These are phyloP conservation scores for Mycteria americana DNA, from an alignment of 2,797 vertebrate species.

Conservation along the genomic window DNA sequence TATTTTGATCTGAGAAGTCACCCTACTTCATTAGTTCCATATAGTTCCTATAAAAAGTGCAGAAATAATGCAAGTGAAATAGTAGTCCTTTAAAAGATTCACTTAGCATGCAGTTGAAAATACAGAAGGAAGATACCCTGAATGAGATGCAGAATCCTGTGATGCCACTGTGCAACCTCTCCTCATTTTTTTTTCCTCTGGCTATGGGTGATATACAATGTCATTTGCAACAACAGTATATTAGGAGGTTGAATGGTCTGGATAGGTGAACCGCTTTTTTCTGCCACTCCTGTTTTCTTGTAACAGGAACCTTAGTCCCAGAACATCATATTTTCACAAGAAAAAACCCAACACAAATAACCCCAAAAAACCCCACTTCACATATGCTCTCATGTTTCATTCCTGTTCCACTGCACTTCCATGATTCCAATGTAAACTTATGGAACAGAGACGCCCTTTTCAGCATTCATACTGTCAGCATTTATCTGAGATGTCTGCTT, in stretches of 20 bases:
- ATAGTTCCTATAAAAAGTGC: neutral
- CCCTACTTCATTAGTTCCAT: neutral
- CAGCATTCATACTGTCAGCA: neutral
- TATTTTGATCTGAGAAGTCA: neutral
- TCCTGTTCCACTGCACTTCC: neutral
- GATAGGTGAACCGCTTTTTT: accelerated
- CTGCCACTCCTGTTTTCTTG: neutral
- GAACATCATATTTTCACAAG: neutral
- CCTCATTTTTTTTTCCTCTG: neutral
- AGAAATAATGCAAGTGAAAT: neutral
- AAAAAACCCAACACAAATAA: neutral
- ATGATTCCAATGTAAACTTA: neutral
- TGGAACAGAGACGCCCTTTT: neutral
- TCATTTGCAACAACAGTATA: neutral
- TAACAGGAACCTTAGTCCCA: neutral
- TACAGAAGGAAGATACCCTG: neutral
- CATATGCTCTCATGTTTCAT: neutral
- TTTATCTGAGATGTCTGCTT: neutral
- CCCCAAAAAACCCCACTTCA: accelerated
- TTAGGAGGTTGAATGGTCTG: neutral
- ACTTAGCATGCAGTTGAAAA: neutral
- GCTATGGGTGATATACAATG: neutral
- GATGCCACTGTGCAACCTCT: neutral
- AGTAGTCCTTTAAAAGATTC: neutral
- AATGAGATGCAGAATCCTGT: neutral